Percentiles rank a stretch among this genome's conserved stretches.
Conservation (phyloP, 2,113 vertebrate species). For the Glaucidium brasilianum region DNA sequence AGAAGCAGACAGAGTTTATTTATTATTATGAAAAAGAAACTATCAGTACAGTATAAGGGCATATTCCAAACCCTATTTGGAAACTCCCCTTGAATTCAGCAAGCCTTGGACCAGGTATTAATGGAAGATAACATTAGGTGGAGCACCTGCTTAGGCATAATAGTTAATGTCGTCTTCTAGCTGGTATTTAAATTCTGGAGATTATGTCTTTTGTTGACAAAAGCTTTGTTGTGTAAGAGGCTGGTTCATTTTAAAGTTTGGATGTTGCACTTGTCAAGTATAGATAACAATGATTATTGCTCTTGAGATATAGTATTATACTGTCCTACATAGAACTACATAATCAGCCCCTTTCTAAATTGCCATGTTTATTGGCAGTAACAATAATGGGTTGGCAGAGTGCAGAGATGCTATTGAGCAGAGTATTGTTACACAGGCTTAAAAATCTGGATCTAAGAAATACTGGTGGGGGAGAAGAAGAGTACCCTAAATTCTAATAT, state of each 20-base stretch:
- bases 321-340: background rate
- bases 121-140: background rate
- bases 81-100: background rate
- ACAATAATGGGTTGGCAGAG: background rate
- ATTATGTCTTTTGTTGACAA: background rate
- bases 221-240: background rate
- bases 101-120: background rate
- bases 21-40: background rate
- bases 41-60: background rate
- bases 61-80: background rate
- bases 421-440: background rate
- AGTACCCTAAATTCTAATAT: background rate
- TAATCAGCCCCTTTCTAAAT: background rate
- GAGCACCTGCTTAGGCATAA: background rate
- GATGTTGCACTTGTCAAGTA: background rate
- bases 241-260: constrained; percentile 23
- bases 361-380: constrained; percentile 8
- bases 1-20: background rate
- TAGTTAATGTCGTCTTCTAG: background rate
- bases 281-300: constrained; percentile 7
- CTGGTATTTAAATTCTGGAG: background rate
- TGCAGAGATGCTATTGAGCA: background rate
- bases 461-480: background rate
- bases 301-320: background rate
- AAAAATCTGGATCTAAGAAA: background rate